Evolutionary conservation across 37 sponge, comb jelly and placozoan species (phyloP), one percentile per base, ranked within the genome.

Genomic region (Eunapius fragilis): DNA sequence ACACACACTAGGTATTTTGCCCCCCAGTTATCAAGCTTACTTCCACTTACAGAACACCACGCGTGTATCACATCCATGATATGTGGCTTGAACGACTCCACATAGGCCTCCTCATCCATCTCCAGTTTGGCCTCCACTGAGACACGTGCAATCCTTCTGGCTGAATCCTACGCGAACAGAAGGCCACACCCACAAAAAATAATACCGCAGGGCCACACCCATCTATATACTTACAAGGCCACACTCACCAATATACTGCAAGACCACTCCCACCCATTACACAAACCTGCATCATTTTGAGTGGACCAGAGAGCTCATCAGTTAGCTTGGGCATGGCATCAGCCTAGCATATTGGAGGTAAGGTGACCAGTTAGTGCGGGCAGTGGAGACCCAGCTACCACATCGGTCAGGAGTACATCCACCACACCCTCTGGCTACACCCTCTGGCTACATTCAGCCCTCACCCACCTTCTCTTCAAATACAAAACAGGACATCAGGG

Each of bases 401-500:
- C 41, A 41, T 3, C 6, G 41, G 6, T 41, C 41, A 41, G 41
- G 41, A 41, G 6, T 6, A 41, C n/a, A n/a, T n/a, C n/a, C n/a
- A n/a, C n/a, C n/a, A n/a, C n/a, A n/a, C n/a, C n/a, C n/a, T n/a
- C n/a, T n/a, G n/a, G n/a, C 58, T 17, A 48, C 25, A 4, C n/a
- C 71, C 7, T 6, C 28, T 25, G 28, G 73, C 31, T 13, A 72
- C 12, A 5, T 70, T 70, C 3, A 70, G 25, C 71, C n/a, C n/a
- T 26, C n/a, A 28, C 70, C 10, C 0, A 94, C 94, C 96, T 88
- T 92, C 72, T 99, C 99, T 76, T 97, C 93, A 72, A 95, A 99
- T 30, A 99, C 97, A 82, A 99, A 99, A 80, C 99, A 99, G 67
- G 93, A 94, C 72, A 99, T 94, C 11, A 99, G 82, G 36, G 99